Conservation (phyloP, 2,888 invertebrate species). For the Lissocephala sabroskyi region DNA sequence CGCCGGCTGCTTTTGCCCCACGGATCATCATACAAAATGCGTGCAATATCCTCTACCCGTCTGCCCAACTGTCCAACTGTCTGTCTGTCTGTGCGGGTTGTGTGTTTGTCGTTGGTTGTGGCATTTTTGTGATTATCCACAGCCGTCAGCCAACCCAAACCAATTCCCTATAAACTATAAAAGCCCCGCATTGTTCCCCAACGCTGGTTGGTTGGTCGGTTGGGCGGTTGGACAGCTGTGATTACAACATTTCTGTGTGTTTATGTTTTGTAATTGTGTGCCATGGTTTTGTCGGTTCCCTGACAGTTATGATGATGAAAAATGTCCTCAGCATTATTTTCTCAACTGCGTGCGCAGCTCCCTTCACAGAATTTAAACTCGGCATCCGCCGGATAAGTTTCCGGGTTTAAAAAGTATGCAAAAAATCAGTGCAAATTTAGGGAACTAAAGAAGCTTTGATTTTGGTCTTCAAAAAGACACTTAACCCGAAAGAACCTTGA, state of each 20-base stretch:
- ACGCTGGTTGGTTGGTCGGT: conserved; percentile 15
- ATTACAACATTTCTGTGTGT: conserved; percentile 58
- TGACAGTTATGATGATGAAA: conserved; percentile 61
- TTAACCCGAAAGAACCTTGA: conserved; percentile 43
- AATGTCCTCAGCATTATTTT: conserved; percentile 30
- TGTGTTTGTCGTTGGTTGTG: conserved; percentile 32
- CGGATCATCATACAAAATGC: too few relatives aligned
- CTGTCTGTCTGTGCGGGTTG: conserved; percentile 21
- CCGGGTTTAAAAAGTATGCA: too few relatives aligned
- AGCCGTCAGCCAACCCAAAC: conserved; percentile 15
- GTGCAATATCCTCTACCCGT: neutral
- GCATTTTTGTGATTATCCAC: conserved; percentile 53
- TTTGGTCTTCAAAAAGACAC: too few relatives aligned
- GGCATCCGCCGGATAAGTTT: too few relatives aligned
- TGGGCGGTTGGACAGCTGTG: conserved; percentile 51
- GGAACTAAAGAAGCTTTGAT: too few relatives aligned
- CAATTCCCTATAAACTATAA: neutral
- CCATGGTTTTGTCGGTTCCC: conserved; percentile 52
- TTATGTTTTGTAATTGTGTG: conserved; percentile 52
- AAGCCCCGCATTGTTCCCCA: conserved; percentile 13
- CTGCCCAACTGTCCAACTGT: conserved; percentile 18
- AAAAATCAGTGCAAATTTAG: too few relatives aligned
- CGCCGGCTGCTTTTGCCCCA: too few relatives aligned
- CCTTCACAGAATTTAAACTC: too few relatives aligned
- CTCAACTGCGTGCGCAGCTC: neutral